These are phyloP conservation scores for Pitangus sulphuratus DNA, from an alignment of 2,797 vertebrate species.

Conservation along the genomic window DNA sequence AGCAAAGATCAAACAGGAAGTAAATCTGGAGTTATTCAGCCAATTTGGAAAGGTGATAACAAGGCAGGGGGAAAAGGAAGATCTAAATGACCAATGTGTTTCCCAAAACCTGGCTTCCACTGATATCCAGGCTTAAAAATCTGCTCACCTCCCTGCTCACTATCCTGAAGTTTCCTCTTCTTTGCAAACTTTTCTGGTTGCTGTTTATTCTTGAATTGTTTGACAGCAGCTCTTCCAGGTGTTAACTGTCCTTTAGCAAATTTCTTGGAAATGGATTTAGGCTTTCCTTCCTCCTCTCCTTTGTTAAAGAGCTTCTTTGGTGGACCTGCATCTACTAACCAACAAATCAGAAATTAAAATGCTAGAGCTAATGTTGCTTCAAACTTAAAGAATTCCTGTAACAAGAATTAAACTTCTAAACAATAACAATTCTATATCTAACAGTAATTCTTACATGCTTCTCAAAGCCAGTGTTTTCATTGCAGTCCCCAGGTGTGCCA, in stretches of 20 bases:
- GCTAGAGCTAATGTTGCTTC: neutral
- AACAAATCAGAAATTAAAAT: neutral
- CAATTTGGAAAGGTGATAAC: neutral
- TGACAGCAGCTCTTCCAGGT: conserved; percentile 59
- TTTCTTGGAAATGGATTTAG: conserved; percentile 67
- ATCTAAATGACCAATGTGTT: neutral
- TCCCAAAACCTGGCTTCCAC: neutral
- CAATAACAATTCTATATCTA: neutral
- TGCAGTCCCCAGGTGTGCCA: neutral
- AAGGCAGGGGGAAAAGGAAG: neutral
- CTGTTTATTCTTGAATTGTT: conserved; percentile 74
- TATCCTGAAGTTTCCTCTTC: conserved; percentile 68
- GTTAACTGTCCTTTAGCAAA: conserved; percentile 69
- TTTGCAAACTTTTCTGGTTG: conserved; percentile 53
- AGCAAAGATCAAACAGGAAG: neutral
- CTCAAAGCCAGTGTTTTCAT: neutral
- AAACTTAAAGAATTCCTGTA: neutral
- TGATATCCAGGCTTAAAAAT: neutral
- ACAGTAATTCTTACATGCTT: neutral
- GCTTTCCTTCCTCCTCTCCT: conserved; percentile 41
- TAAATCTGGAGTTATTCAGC: neutral
- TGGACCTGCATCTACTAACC: conserved; percentile 43
- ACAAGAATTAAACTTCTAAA: neutral
- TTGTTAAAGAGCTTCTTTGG: conserved; percentile 47
- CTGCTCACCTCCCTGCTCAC: conserved; percentile 49